Evolutionary conservation across 1,140 invertebrate species (phyloP).

Genomic region (Colletes latitarsis): DNA sequence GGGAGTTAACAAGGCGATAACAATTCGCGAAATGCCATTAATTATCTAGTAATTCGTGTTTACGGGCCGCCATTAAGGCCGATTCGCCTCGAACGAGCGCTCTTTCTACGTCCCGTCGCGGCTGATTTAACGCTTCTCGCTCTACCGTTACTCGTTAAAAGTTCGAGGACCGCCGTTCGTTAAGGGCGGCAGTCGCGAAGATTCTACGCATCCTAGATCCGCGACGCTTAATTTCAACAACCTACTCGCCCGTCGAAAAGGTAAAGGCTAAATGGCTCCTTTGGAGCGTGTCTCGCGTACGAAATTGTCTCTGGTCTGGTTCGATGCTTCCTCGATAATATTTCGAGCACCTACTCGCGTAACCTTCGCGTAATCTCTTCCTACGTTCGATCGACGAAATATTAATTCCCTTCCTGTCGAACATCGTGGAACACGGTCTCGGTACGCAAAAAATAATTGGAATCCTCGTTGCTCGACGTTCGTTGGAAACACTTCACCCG

Average conservation of each 20-base stretch:
- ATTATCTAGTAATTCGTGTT: conserved; percentile 8
- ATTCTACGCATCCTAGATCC: no score
- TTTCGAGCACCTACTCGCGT: neutral
- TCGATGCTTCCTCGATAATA: neutral
- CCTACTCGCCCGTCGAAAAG: neutral
- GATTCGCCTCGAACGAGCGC: neutral
- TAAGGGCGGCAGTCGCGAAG: neutral
- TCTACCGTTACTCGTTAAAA: conserved; percentile 8
- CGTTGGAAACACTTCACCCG: neutral
- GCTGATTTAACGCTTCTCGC: neutral
- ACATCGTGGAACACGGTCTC: no score
- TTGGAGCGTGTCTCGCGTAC: neutral
- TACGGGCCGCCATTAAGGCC: neutral
- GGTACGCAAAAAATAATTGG: no score
- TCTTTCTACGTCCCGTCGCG: neutral
- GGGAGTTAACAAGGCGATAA: neutral
- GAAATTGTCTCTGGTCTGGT: neutral
- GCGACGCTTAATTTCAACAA: neutral
- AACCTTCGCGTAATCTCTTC: no score
- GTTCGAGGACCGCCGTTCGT: neutral
- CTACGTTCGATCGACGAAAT: no score
- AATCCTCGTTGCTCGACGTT: neutral
- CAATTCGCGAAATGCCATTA: neutral
- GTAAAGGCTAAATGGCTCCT: neutral
- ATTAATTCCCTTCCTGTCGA: no score